Percentiles rank a stretch among this genome's conserved stretches.
Conservation (phyloP, 2,888 invertebrate genomes). For the Agonopterix arenella region DNA sequence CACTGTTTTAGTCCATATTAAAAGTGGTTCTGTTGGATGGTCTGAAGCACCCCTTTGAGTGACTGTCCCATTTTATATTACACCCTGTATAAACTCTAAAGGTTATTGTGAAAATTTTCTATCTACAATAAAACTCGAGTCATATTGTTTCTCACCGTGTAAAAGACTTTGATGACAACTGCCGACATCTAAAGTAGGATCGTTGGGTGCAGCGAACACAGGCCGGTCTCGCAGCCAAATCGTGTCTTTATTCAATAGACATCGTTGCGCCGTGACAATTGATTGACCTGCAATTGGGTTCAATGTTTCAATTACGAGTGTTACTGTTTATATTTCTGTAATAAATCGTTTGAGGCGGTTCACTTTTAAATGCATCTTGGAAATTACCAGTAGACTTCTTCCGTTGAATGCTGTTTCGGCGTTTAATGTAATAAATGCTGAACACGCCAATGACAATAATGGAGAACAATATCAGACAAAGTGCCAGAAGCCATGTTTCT, state of each 20-base stretch:
- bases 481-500: constrained; percentile 65
- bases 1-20: no score
- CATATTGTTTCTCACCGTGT: constrained; percentile 45
- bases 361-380: neutral
- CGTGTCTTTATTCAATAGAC: constrained; percentile 71
- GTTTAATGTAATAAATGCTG: constrained; percentile 62
- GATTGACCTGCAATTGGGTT: constrained; percentile 65
- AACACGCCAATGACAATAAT: constrained; percentile 60
- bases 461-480: constrained; percentile 57
- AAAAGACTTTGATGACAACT: constrained; percentile 68
- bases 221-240: constrained; percentile 69
- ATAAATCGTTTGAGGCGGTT: neutral
- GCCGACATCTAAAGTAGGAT: constrained; percentile 51
- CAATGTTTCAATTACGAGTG: constrained; percentile 52
- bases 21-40: no score
- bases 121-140: constrained; percentile 10
- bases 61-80: no score
- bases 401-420: constrained; percentile 58
- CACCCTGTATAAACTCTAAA: neutral
- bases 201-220: constrained; percentile 56
- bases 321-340: neutral
- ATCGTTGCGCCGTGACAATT: constrained; percentile 69
- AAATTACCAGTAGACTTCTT: constrained; percentile 61
- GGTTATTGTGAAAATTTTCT: neutral
- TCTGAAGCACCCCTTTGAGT: no score